phyloP scores from a whole-genome alignment of 2,797 vertebrate genomes.

The Discoglossus pictus region DNA sequence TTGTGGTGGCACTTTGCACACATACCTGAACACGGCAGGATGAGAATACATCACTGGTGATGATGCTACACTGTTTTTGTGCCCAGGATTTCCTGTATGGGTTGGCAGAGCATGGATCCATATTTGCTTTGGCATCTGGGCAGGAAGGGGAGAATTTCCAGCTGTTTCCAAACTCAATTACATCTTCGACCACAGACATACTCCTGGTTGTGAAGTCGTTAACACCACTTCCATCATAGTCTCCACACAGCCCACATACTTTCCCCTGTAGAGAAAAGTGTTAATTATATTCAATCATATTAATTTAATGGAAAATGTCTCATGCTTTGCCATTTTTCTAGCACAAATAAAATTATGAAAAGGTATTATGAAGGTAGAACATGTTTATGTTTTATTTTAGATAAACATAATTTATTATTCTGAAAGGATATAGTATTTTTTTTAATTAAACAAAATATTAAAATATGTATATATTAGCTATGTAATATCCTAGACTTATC shows the following conservation, averaged over 20 bases:
- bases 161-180: slow-evolving; percentile 80
- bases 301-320: neutral
- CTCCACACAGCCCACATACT: slow-evolving; percentile 88
- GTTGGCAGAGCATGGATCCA: slow-evolving; percentile 70
- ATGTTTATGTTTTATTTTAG: no score
- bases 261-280: slow-evolving; percentile 66
- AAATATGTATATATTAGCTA: no score
- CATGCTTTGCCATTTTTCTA: no score
- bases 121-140: slow-evolving; percentile 61
- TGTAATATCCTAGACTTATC: no score
- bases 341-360: no score
- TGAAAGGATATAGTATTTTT: no score
- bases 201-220: slow-evolving; percentile 85
- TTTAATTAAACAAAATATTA: no score
- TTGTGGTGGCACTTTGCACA: neutral
- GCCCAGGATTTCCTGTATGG: slow-evolving; percentile 77
- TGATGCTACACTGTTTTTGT: slow-evolving; percentile 78
- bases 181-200: slow-evolving; percentile 69
- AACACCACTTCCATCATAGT: slow-evolving; percentile 79
- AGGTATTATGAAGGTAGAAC: no score
- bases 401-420: no score
- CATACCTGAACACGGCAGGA: slow-evolving; percentile 75
- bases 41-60: slow-evolving; percentile 71
- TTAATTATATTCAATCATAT: neutral
- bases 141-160: slow-evolving; percentile 81